Evolutionary conservation across 2,797 vertebrate genomes (phyloP).

Genomic region (Pangasius larnaudii): DNA sequence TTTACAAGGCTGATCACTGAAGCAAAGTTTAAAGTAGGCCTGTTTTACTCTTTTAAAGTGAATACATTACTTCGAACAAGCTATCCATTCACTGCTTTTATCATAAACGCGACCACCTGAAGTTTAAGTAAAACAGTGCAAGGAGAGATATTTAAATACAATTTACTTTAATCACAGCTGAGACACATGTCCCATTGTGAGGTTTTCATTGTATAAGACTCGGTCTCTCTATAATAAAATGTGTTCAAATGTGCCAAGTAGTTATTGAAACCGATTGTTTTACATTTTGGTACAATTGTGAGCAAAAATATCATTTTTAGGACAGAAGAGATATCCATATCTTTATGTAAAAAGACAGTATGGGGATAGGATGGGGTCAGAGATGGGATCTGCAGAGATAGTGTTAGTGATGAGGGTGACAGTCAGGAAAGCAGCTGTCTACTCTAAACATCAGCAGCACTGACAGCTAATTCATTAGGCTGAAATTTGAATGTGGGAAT

Average conservation of each 20-base stretch:
- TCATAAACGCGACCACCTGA: constrained; percentile 1
- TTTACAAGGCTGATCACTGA: neutral
- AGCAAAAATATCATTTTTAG: neutral
- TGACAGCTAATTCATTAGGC: neutral
- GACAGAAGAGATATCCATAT: neutral
- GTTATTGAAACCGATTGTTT: constrained; percentile 2
- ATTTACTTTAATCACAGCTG: neutral
- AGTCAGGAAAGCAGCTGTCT: constrained; percentile 1
- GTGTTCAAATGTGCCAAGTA: neutral
- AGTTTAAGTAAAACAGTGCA: neutral
- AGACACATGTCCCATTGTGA: neutral
- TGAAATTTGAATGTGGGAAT: neutral
- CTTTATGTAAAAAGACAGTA: neutral
- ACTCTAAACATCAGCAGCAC: neutral
- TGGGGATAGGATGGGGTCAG: neutral
- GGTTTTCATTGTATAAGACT: neutral
- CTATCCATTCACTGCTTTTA: neutral
- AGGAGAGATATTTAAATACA: neutral
- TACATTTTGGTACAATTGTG: too few relatives aligned
- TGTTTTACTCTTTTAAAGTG: neutral
- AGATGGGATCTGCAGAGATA: neutral
- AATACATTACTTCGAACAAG: constrained; percentile 10
- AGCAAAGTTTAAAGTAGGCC: neutral
- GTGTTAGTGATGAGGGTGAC: neutral
- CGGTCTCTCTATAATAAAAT: neutral